Evolutionary conservation across 2,797 vertebrate genomes (phyloP).

Genomic region (Carduelis carduelis): DNA sequence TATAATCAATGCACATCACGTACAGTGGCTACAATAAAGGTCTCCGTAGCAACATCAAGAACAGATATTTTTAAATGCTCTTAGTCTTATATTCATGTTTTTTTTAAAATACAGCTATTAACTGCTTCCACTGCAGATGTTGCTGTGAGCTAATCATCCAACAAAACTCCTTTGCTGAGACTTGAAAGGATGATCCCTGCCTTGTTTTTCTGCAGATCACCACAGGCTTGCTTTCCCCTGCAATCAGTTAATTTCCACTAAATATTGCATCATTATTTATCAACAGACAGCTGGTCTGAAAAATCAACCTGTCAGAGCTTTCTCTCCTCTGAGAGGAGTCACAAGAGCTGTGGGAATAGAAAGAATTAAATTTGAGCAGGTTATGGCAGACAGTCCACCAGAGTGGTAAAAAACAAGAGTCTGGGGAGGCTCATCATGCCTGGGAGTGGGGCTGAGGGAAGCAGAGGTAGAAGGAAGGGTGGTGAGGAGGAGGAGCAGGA

Average conservation of each 20-base stretch:
- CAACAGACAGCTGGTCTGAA: background rate
- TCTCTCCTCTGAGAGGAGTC: background rate
- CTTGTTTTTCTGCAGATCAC: background rate
- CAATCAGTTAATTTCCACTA: background rate
- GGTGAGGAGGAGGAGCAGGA: background rate
- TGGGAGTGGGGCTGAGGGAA: background rate
- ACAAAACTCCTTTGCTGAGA: background rate
- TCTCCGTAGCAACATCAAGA: conserved; percentile 54
- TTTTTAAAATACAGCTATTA: background rate
- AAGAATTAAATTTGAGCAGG: background rate
- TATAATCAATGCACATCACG: background rate
- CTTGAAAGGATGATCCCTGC: background rate
- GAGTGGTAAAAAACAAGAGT: background rate
- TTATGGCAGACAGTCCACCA: background rate
- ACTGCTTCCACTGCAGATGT: background rate
- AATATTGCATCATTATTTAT: background rate
- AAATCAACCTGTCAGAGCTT: background rate
- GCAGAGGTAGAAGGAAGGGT: background rate
- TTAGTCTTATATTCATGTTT: background rate
- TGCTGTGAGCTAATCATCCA: background rate
- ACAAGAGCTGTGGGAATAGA: background rate
- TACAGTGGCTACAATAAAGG: background rate
- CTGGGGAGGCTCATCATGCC: background rate
- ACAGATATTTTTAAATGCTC: conserved; percentile 49
- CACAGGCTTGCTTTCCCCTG: background rate